phyloP scores from a whole-genome alignment of 2,888 invertebrate species.

The Callosobruchus maculatus region DNA sequence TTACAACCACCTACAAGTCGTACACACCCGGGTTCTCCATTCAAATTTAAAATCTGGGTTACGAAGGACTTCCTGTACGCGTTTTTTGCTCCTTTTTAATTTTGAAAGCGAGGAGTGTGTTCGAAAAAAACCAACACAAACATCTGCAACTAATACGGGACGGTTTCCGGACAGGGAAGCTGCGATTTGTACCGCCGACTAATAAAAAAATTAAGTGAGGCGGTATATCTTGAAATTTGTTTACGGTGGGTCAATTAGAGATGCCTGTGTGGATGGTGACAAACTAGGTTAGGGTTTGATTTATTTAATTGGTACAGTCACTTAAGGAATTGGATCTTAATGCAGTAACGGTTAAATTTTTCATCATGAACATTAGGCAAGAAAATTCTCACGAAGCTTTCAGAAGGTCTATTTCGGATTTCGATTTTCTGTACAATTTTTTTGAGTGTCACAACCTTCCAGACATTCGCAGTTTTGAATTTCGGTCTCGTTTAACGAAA shows the following conservation, averaged over 20 bases:
- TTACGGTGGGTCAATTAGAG: neutral
- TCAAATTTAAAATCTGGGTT: constrained; percentile 13
- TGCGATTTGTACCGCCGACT: neutral
- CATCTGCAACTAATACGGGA: constrained; percentile 8
- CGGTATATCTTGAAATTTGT: neutral
- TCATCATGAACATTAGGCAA: too few species aligned
- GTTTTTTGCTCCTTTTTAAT: constrained; percentile 10
- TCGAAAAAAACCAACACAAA: constrained; percentile 5
- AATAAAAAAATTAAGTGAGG: neutral
- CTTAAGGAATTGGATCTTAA: neutral
- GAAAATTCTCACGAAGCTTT: too few species aligned
- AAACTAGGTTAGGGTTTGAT: neutral
- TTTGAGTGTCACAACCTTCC: too few species aligned
- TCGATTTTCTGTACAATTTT: too few species aligned
- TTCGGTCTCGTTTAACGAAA: too few species aligned
- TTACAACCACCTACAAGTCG: constrained; percentile 5
- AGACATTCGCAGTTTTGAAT: too few species aligned
- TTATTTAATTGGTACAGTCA: neutral
- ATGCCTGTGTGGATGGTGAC: neutral
- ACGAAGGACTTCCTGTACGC: constrained; percentile 13
- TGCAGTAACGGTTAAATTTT: too few species aligned
- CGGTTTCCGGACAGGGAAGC: constrained; percentile 2
- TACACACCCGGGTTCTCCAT: neutral
- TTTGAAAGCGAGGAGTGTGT: neutral
- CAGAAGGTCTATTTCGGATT: too few species aligned